A percentile compares a stretch with the other conserved stretches of the same genome.
These are phyloP conservation scores for Rhopalosiphum maidis DNA, from an alignment of 1,140 invertebrate genomes.

Conservation along the genomic window DNA sequence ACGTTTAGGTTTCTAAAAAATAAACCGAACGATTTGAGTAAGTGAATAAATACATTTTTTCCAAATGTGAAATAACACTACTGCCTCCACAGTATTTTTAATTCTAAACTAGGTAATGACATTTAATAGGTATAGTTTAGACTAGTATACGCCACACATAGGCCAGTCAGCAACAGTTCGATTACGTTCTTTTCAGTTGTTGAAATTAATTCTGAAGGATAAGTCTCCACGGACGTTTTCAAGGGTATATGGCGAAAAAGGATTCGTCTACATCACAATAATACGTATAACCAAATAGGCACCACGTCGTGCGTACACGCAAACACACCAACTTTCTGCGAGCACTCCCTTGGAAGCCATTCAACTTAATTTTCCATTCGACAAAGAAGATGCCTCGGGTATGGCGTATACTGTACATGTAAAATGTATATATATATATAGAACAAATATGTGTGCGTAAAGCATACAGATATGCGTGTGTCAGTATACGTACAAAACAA, in stretches of 20 bases:
- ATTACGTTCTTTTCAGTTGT: not conserved
- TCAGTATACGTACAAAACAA: not conserved
- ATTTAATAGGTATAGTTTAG: not conserved
- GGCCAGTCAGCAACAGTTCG: not conserved
- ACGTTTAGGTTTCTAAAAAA: not conserved
- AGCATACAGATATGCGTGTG: not conserved
- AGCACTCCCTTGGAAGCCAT: slow-evolving; percentile 28
- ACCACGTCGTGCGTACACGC: not conserved
- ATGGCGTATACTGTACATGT: not conserved
- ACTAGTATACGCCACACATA: not conserved
- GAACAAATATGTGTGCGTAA: not conserved
- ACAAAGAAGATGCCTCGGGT: not conserved
- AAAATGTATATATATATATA: not conserved
- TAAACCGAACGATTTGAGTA: not conserved
- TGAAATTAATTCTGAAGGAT: slow-evolving; percentile 42
- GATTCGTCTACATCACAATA: not conserved
- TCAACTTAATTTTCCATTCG: slow-evolving; percentile 50
- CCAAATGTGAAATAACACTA: not conserved
- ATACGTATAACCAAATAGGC: not conserved
- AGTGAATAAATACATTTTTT: not conserved
- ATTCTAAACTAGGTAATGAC: not conserved
- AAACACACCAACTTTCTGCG: not conserved
- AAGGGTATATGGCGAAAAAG: not conserved
- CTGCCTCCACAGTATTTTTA: not conserved
- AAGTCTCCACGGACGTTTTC: slow-evolving; percentile 26